phyloP scores from a whole-genome alignment of 2,888 invertebrate species.

The Dicyrtoma fusca region DNA sequence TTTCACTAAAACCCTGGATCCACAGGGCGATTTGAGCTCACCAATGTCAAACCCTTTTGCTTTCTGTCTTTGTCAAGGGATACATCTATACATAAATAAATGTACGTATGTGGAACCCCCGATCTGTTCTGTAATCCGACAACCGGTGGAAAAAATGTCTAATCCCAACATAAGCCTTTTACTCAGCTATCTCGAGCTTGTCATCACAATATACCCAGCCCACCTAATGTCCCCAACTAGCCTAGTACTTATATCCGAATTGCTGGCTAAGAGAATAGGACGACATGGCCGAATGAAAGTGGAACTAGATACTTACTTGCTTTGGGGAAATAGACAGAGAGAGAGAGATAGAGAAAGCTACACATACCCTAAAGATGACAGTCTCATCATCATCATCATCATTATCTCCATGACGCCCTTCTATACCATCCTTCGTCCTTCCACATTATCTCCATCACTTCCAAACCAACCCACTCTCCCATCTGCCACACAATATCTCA shows the following conservation, averaged over 20 bases:
- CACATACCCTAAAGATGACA: constrained; percentile 20
- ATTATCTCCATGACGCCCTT: constrained; percentile 32
- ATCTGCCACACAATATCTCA: constrained; percentile 30
- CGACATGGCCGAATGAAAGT: background rate
- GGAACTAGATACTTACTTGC: background rate
- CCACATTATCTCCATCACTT: constrained; percentile 12
- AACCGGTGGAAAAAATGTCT: constrained; percentile 33
- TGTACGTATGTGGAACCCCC: background rate
- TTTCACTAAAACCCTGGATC: background rate
- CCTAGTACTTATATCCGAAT: background rate
- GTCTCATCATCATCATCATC: constrained; percentile 36
- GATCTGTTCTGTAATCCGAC: constrained; percentile 13
- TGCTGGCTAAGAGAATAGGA: background rate
- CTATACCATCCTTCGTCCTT: constrained; percentile 7
- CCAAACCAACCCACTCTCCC: constrained; percentile 1
- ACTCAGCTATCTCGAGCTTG: constrained; percentile 10
- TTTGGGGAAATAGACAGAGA: background rate
- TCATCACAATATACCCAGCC: constrained; percentile 18
- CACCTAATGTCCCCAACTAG: background rate
- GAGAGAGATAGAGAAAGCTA: background rate
- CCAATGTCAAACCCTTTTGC: background rate
- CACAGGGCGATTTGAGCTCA: constrained; percentile 6
- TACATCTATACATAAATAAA: background rate
- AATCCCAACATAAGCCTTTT: constrained; percentile 18
- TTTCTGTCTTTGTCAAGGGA: background rate